Base-by-base conservation (phyloP, 2,888 invertebrate species). In the Calephelis perditalis region DNA sequence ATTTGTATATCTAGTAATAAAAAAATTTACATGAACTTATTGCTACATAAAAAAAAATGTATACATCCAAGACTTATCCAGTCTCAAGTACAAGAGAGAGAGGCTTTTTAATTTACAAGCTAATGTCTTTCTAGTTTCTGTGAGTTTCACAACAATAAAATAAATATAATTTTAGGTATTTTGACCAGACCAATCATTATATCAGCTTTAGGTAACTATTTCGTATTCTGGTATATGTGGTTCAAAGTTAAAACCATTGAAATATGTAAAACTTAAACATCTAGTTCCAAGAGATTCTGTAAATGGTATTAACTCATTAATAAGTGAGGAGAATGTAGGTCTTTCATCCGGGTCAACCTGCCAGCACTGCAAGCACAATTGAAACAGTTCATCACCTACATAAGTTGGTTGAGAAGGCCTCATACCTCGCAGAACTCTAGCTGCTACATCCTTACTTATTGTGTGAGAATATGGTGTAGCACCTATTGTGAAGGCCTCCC, bases 311-410 rank as follows among this genome's bases (percentile, higher is more conserved):
- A 91, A 70, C 58, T 87, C 85, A 54, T 78, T 88, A 5, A 91
- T 80, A 15, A 96, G 86, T 64, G 93, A 92, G 5, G 92, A 86
- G 73, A 96, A 96, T 9, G 92, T 88, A 0, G 96, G 96, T 68
- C 97, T 91, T 75, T 97, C 97, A 63, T 95, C 95, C 10, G 94
- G 93, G 79, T 96, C 96, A 12, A 94, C 83, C 76, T 96, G 95
- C 97, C 97, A 97, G 75, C 97, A 97, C 73, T 96, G 95, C 55
- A 95, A 85, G 85, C 96, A 93, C 62, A 96, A 82, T 79, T 97
- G 96, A 80, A 96, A 96, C 40, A 97, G 83, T 69, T 95, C 95
- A 75, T 95, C 95, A 35, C 93, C 94, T 37, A 95, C 92, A 75
- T 95, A 95, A 2, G 92, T 91, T 0, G 96, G 92, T 75, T 96